A percentile compares a stretch with the other conserved stretches of the same genome.
Evolutionary conservation across 2,888 invertebrate genomes (phyloP).

Genomic region (Drosophila prolongata): DNA sequence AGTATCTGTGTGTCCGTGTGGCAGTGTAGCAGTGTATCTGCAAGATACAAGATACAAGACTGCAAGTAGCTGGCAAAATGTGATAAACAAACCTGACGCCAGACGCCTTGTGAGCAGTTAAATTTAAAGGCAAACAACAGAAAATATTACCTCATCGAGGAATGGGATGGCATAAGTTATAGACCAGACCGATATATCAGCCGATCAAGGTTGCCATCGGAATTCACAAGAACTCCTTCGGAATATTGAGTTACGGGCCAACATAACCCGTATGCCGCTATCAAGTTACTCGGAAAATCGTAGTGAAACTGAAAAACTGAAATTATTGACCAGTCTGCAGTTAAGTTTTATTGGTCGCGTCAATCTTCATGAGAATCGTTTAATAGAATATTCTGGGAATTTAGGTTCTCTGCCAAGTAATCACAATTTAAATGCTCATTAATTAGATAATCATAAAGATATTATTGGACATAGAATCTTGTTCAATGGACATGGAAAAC

Average conservation of each 20-base stretch:
- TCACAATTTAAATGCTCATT: slow-evolving; percentile 55
- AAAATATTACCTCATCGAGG: slow-evolving; percentile 70
- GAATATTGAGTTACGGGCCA: slow-evolving; percentile 42
- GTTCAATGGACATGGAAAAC: slow-evolving; percentile 19
- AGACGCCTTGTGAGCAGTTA: slow-evolving; percentile 62
- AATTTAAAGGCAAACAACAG: slow-evolving; percentile 62
- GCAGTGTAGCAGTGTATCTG: slow-evolving; percentile 49
- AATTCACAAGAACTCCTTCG: slow-evolving; percentile 27
- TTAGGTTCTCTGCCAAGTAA: slow-evolving; percentile 14
- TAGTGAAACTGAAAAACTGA: slow-evolving; percentile 10
- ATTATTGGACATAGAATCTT: slow-evolving; percentile 40
- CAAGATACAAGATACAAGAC: slow-evolving; percentile 66
- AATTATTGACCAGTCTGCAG: slow-evolving; percentile 43
- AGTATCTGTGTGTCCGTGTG: slow-evolving; percentile 2
- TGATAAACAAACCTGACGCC: slow-evolving; percentile 77
- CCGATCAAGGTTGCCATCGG: slow-evolving; percentile 33
- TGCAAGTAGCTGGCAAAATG: slow-evolving; percentile 76
- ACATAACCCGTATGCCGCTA: slow-evolving; percentile 45
- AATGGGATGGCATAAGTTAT: slow-evolving; percentile 43
- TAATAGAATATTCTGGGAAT: slow-evolving; percentile 43
- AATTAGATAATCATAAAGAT: slow-evolving; percentile 58
- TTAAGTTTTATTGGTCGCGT: slow-evolving; percentile 58
- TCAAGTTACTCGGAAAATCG: slow-evolving; percentile 50
- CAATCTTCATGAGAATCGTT: slow-evolving; percentile 64
- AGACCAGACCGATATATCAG: slow-evolving; percentile 43